phyloP scores from a whole-genome alignment of 2,888 invertebrate genomes.

The Sicus ferrugineus region DNA sequence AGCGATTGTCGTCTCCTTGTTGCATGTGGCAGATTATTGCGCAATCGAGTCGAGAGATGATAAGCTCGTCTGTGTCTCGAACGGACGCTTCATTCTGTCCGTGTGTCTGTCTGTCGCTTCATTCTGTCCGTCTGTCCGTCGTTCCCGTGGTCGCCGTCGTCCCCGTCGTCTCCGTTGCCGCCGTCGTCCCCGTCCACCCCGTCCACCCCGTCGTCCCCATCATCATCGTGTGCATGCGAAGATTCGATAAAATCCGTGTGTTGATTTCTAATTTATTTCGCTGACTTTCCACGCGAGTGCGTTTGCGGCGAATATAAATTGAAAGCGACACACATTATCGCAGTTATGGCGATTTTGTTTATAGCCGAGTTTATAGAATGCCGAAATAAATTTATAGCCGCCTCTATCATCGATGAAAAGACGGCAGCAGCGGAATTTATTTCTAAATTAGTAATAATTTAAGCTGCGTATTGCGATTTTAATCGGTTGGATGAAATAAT shows the following conservation, averaged over 20 bases:
- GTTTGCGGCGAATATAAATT: conserved; percentile 24
- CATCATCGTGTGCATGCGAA: neutral
- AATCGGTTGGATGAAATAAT: too few species aligned
- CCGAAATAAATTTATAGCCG: too few species aligned
- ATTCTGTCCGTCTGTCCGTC: too few species aligned
- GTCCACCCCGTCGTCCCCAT: neutral
- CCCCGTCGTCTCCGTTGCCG: neutral
- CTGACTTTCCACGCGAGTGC: conserved; percentile 9
- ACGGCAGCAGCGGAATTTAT: too few species aligned
- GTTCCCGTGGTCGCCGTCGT: neutral
- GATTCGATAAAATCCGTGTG: neutral
- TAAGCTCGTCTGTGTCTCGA: neutral
- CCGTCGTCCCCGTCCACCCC: neutral
- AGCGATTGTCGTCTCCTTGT: neutral
- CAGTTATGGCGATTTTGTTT: neutral
- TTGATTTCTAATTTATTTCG: conserved; percentile 27
- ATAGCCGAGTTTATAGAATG: neutral
- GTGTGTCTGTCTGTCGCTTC: neutral
- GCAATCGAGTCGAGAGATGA: neutral
- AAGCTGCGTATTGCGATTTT: neutral
- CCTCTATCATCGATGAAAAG: too few species aligned
- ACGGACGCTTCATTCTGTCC: neutral
- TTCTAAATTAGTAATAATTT: too few species aligned
- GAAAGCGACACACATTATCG: conserved; percentile 26
- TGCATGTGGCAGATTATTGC: neutral